Conservation (phyloP, 2,888 invertebrate genomes). For the Brachylomia viminalis region DNA sequence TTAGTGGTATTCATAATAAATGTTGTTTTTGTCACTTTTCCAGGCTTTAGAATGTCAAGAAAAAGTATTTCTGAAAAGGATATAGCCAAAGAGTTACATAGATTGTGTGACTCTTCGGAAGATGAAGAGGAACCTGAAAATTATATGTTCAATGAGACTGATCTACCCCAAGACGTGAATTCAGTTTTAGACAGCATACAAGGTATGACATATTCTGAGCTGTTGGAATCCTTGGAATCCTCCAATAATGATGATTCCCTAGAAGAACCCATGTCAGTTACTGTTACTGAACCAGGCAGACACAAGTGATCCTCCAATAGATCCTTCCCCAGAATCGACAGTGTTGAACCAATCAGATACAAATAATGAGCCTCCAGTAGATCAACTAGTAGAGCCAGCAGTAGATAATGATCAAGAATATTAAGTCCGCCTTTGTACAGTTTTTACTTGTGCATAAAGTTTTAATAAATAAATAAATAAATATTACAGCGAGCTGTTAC, state of each 20-base stretch:
- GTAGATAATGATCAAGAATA: background rate
- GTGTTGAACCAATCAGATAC: slow-evolving; percentile 28
- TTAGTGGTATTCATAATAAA: slow-evolving; percentile 29
- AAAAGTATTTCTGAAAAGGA: slow-evolving; percentile 20
- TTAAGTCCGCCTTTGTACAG: no score
- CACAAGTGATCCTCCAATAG: slow-evolving; percentile 29
- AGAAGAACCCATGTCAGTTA: slow-evolving; percentile 29
- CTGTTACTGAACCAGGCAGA: slow-evolving; percentile 26
- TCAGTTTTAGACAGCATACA: slow-evolving; percentile 32
- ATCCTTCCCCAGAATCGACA: slow-evolving; percentile 25
- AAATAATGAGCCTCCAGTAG: slow-evolving; percentile 31
- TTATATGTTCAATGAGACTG: slow-evolving; percentile 37
- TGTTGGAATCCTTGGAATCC: slow-evolving; percentile 21
- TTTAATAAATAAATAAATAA: no score
- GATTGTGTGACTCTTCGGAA: slow-evolving; percentile 33
- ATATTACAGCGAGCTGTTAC: slow-evolving; percentile 36
- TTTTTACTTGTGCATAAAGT: no score
- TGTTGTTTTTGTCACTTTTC: slow-evolving; percentile 22
- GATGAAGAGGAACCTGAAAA: slow-evolving; percentile 33
- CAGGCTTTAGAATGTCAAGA: slow-evolving; percentile 19
- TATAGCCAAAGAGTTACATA: slow-evolving; percentile 29
- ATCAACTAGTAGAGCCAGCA: no score
- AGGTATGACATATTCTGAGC: slow-evolving; percentile 20
- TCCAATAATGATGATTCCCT: slow-evolving; percentile 23
- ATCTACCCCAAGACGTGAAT: slow-evolving; percentile 33